A percentile compares a stretch with the other conserved stretches of the same genome.
Conservation (phyloP, 2,113 vertebrate genomes). For the Ahaetulla prasina region DNA sequence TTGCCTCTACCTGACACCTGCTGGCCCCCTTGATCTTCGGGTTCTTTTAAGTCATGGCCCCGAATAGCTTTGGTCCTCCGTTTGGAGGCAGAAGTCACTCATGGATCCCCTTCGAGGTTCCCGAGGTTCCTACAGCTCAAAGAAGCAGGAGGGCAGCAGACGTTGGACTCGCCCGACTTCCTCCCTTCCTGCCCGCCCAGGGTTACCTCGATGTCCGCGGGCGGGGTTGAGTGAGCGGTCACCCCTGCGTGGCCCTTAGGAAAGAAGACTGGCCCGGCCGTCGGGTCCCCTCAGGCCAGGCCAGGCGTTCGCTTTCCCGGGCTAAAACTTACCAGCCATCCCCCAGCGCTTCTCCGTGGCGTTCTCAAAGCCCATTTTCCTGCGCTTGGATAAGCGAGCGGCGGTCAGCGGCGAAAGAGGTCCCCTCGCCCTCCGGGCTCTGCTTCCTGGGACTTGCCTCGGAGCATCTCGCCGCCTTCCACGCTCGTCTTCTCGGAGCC, state of each 20-base stretch:
- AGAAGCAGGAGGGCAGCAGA: too few species aligned
- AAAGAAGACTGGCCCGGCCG: too few species aligned
- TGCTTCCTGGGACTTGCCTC: background rate
- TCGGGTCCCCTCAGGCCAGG: background rate
- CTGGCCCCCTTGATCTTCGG: background rate
- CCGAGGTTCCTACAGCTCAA: too few species aligned
- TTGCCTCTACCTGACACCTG: background rate
- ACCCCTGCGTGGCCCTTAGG: background rate
- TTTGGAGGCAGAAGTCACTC: background rate
- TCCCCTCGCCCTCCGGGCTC: constrained; percentile 16
- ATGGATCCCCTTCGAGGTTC: background rate
- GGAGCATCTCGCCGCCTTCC: constrained; percentile 27
- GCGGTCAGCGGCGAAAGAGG: background rate
- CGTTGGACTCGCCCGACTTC: background rate
- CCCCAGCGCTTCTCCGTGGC: constrained; percentile 38
- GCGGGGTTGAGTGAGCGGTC: background rate
- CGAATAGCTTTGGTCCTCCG: background rate
- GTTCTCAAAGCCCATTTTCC: constrained; percentile 45
- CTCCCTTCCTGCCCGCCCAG: background rate
- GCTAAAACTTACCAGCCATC: constrained; percentile 41
- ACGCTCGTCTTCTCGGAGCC: background rate
- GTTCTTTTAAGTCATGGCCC: background rate
- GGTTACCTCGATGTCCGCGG: background rate
- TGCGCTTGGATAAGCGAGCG: constrained; percentile 5
- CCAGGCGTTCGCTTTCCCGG: background rate